Evolutionary conservation across 2,113 vertebrate genomes (phyloP), one percentile per base, ranked within the genome.

Genomic region (Aythya baeri): DNA sequence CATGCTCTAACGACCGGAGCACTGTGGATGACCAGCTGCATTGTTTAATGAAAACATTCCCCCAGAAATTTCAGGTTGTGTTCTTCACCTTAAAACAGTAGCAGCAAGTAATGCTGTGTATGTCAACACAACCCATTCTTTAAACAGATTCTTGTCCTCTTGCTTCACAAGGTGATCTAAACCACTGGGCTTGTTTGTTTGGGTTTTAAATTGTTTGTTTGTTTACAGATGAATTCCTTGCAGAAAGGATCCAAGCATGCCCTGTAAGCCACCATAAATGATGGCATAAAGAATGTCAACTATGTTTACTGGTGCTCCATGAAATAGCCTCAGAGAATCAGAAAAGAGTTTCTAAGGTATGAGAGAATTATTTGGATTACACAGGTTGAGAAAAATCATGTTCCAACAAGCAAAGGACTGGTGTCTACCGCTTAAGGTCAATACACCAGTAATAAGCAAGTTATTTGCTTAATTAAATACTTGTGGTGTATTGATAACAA

Each of bases 381-480:
- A 46, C 4, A 65, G 49, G 15, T 27, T 41, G 34, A 83, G 32
- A 76, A 89, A 80, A 89, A 66, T 22, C 21, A 36, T 1, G 2
- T 83, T 86, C 50, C 65, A 86, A 15, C 1, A 1, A 80, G 67
- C 31, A 73, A 36, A 41, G 59, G 46, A 55, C 44, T 58, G 7
- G 6, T 29, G 74, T 63, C 59, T 83, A 50, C 36, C 59, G 41
- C 17, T 29, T 88, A 44, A 59, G n/a, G 55, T 29, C 41, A 74
- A 59, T 46, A 17, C 83, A 91, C 50, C 72, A 66, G 50, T 67
- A 91, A 17, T 34, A 71, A 54, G 13, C n/a, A 72, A 81, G 9
- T 88, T 80, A 92, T 71, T 93, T 92, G 14, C 65, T 58, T 86
- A 86, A 93, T 84, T 75, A 89, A 87, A 36, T 83, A 86, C 58